Conservation (phyloP, 2,888 invertebrate species). For the Drosophila acutilabella region DNA sequence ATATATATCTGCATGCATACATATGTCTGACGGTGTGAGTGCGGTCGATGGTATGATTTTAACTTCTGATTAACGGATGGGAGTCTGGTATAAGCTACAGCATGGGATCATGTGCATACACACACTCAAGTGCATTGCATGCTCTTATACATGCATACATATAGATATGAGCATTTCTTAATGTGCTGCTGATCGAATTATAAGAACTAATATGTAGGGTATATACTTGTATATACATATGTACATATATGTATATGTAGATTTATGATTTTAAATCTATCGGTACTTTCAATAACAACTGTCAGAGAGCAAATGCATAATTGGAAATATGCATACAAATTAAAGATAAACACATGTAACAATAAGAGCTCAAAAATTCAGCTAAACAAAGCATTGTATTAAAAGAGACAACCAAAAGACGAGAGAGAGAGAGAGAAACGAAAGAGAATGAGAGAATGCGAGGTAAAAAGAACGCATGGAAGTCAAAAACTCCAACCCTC, state of each 20-base stretch:
- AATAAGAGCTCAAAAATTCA: conserved; percentile 69
- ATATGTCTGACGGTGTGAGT: conserved; percentile 14
- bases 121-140: not conserved
- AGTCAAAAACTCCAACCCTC: conserved; percentile 77
- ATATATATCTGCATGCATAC: not conserved
- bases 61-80: conserved; percentile 44
- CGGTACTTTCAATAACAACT: conserved; percentile 3
- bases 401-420: conserved; percentile 51
- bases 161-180: not conserved
- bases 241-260: not conserved
- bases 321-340: conserved; percentile 72
- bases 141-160: not conserved
- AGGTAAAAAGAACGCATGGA: conserved; percentile 65
- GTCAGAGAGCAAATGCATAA: conserved; percentile 50
- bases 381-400: conserved; percentile 76
- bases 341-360: conserved; percentile 74
- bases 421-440: conserved; percentile 31
- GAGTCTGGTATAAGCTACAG: conserved; percentile 22
- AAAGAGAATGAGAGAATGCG: conserved; percentile 48
- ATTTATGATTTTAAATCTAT: not conserved
- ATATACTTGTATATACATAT: not conserved
- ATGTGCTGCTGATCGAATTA: conserved; percentile 13
- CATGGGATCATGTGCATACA: conserved; percentile 22
- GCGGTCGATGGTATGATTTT: conserved; percentile 34
- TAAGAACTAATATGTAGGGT: conserved; percentile 1